Evolutionary conservation across 30 jellyfish, hydroid and myxozoan genomes (phyloP).

Genomic region (Turritopsis rubra): DNA sequence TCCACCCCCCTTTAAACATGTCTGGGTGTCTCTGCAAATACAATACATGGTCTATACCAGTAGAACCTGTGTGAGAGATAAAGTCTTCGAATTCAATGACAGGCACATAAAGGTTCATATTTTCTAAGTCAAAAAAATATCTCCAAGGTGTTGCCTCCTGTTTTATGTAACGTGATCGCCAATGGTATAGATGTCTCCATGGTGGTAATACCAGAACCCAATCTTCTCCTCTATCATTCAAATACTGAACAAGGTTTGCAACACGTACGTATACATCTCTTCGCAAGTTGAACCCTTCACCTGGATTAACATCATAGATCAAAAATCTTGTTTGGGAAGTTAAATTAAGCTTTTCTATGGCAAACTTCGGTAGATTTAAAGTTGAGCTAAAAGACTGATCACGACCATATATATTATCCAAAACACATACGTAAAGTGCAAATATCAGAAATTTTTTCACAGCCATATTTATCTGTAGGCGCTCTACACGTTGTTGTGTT

Average conservation of each 20-base stretch:
- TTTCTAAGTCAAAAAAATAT: conserved; percentile 57
- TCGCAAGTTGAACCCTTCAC: conserved; percentile 91
- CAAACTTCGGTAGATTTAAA: background rate
- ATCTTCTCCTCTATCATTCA: conserved; percentile 56
- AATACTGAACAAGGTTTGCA: conserved; percentile 71
- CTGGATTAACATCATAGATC: conserved; percentile 87
- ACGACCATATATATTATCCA: background rate
- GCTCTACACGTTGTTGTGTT: background rate
- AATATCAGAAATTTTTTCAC: background rate
- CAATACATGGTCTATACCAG: conserved; percentile 63
- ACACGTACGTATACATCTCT: conserved; percentile 85
- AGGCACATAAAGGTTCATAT: conserved; percentile 66
- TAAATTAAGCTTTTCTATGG: background rate
- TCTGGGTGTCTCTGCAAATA: conserved; percentile 92
- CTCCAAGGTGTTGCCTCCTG: conserved; percentile 88
- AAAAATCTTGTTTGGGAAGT: conserved; percentile 48
- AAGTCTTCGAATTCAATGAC: conserved; percentile 74
- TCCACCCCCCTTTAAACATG: conserved; percentile 82
- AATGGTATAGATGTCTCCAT: conserved; percentile 88
- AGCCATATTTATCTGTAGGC: background rate
- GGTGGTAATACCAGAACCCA: conserved; percentile 92
- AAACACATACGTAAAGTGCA: background rate
- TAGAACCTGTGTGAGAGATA: conserved; percentile 38
- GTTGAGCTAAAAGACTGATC: background rate
- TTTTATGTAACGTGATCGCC: conserved; percentile 47